A percentile compares a stretch with the other conserved stretches of the same genome.
These are phyloP conservation scores for Pao palembangensis DNA, from an alignment of 2,113 vertebrate species.

Conservation along the genomic window DNA sequence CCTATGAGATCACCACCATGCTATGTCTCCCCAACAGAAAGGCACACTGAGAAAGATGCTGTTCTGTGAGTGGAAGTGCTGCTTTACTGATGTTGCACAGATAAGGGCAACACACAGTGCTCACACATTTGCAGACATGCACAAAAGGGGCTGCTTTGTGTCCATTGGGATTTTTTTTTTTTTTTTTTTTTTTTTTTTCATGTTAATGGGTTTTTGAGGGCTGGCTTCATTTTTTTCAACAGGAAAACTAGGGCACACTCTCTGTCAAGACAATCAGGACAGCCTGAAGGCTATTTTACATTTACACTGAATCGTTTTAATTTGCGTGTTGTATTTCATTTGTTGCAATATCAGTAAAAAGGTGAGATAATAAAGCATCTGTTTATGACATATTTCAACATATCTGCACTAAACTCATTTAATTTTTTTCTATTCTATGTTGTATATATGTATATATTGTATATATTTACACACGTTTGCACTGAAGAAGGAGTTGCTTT, in stretches of 20 bases:
- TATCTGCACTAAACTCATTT: no score
- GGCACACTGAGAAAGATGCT: slow-evolving; percentile 56
- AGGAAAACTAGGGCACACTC: slow-evolving; percentile 9
- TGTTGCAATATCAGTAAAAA: no score
- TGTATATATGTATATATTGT: no score
- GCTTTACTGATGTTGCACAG: slow-evolving; percentile 53
- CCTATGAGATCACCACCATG: slow-evolving; percentile 66
- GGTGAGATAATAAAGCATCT: no score
- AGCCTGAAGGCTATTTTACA: no score
- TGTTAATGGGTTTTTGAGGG: slow-evolving; percentile 42
- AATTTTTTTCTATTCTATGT: no score
- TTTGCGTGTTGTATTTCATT: no score
- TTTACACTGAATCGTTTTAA: no score
- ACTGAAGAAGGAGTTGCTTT: no score
- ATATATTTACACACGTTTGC: no score
- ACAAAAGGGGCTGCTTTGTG: slow-evolving; percentile 65
- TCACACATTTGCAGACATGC: slow-evolving; percentile 20
- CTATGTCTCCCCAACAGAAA: slow-evolving; percentile 63
- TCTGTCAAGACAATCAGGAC: no score
- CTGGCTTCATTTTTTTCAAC: slow-evolving; percentile 15
- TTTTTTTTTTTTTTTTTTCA: neutral
- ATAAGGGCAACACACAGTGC: slow-evolving; percentile 34
- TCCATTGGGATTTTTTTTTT: slow-evolving; percentile 37
- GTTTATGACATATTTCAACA: no score
- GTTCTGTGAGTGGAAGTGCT: slow-evolving; percentile 47